Evolutionary conservation across 1,140 invertebrate species (phyloP).

Genomic region (Drosophila sulfurigaster): DNA sequence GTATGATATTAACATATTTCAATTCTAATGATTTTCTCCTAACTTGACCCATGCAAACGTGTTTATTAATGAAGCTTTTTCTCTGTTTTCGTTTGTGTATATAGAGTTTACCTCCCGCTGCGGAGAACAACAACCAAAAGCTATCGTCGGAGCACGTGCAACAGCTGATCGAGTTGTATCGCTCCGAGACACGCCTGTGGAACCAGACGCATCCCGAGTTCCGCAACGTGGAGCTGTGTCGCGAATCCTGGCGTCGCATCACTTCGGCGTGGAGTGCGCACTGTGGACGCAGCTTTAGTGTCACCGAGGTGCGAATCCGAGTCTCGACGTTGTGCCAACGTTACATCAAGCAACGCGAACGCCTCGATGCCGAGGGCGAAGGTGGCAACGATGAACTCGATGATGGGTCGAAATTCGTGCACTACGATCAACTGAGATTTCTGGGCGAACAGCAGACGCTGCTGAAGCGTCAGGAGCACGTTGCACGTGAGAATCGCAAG

Average conservation of each 20-base stretch:
- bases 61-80: no score
- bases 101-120: slow-evolving; percentile 32
- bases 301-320: slow-evolving; percentile 67
- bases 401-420: slow-evolving; percentile 60
- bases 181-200: slow-evolving; percentile 62
- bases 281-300: slow-evolving; percentile 60
- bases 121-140: slow-evolving; percentile 38
- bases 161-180: slow-evolving; percentile 69
- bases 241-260: slow-evolving; percentile 66
- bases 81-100: not conserved
- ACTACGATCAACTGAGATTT: slow-evolving; percentile 68
- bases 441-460: slow-evolving; percentile 67
- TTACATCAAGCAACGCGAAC: slow-evolving; percentile 71
- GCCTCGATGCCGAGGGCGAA: slow-evolving; percentile 62
- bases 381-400: slow-evolving; percentile 40
- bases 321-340: slow-evolving; percentile 72
- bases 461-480: slow-evolving; percentile 62
- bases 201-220: slow-evolving; percentile 68
- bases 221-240: slow-evolving; percentile 54
- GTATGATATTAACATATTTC: no score
- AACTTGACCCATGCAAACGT: no score
- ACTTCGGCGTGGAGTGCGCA: slow-evolving; percentile 59
- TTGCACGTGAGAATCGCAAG: slow-evolving; percentile 63
- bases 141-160: slow-evolving; percentile 58
- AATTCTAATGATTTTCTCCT: no score